Evolutionary conservation across 2,888 invertebrate genomes (phyloP).

Genomic region (Drosophila peninsularis): DNA sequence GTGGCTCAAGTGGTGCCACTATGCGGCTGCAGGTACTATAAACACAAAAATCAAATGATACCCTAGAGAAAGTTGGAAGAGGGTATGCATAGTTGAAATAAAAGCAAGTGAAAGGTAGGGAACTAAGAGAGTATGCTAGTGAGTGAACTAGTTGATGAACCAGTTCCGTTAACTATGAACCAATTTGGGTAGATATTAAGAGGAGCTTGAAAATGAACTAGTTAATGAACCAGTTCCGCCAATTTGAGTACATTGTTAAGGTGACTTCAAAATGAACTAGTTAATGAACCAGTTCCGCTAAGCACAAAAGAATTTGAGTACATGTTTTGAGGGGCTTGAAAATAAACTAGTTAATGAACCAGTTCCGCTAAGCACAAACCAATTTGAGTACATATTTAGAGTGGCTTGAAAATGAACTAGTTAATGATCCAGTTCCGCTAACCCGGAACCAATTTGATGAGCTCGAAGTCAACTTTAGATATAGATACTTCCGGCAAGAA

Average conservation of each 20-base stretch:
- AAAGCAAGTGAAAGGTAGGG: neutral
- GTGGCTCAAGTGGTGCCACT: constrained; percentile 7
- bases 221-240: too few species aligned
- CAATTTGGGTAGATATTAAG: neutral
- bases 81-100: neutral
- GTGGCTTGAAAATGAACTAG: too few species aligned
- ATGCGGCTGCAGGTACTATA: constrained; percentile 5
- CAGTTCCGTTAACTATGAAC: neutral
- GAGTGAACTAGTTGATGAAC: neutral
- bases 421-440: too few species aligned
- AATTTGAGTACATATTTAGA: neutral
- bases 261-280: neutral
- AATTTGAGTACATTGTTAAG: too few species aligned
- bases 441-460: neutral
- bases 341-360: too few species aligned
- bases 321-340: neutral
- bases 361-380: neutral
- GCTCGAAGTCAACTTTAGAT: neutral
- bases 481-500: too few species aligned
- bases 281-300: too few species aligned
- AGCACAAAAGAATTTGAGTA: neutral
- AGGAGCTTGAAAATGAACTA: too few species aligned
- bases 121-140: too few species aligned
- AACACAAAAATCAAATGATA: constrained; percentile 36
- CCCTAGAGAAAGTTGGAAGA: neutral